Evolutionary conservation across 2,888 invertebrate species (phyloP).

Genomic region (Gerris lacustris): DNA sequence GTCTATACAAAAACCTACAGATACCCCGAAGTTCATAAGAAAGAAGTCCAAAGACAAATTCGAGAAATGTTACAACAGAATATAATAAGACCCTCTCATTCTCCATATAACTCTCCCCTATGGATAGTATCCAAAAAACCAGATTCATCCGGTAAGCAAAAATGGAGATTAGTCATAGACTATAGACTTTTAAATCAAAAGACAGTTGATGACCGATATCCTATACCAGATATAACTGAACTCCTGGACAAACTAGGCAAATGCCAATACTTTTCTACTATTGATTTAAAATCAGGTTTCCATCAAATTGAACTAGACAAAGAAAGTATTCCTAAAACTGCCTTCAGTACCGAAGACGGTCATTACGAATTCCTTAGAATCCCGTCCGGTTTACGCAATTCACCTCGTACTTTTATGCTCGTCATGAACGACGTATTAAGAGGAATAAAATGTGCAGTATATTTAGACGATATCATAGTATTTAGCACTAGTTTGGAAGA

Average conservation of each 20-base stretch:
- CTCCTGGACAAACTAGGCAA: slow-evolving; percentile 27
- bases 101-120: slow-evolving; percentile 2
- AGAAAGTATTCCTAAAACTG: too few relatives aligned
- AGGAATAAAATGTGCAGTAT: too few relatives aligned
- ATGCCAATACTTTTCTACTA: slow-evolving; percentile 24
- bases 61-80: slow-evolving; percentile 14
- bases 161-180: slow-evolving; percentile 14
- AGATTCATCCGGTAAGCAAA: slow-evolving; percentile 18
- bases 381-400: too few relatives aligned
- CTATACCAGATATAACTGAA: slow-evolving; percentile 21
- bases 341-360: too few relatives aligned
- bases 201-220: slow-evolving; percentile 13
- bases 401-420: too few relatives aligned
- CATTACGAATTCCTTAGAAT: too few relatives aligned
- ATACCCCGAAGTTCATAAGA: not conserved
- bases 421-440: too few relatives aligned
- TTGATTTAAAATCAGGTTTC: too few relatives aligned
- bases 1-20: slow-evolving; percentile 9
- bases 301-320: too few relatives aligned
- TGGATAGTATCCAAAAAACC: not conserved
- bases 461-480: too few relatives aligned
- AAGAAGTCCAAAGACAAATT: slow-evolving; percentile 12
- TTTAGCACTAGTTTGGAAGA: too few relatives aligned
- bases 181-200: slow-evolving; percentile 14
- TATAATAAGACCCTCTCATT: slow-evolving; percentile 10